phyloP scores from a whole-genome alignment of 1,140 invertebrate genomes.

The Myzus persicae region DNA sequence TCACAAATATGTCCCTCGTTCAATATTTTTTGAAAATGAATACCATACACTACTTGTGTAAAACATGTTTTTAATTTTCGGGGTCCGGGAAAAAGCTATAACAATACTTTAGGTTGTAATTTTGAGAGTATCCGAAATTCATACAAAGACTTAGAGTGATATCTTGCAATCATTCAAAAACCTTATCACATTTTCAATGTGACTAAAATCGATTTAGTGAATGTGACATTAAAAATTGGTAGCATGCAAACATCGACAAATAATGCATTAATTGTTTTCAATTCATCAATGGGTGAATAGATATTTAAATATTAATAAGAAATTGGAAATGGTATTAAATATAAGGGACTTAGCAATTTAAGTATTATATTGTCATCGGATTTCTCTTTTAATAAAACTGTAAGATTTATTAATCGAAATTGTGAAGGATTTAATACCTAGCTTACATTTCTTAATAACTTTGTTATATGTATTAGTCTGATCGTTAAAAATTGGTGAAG shows the following conservation, averaged over 20 bases:
- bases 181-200: not conserved
- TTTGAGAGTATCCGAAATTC: not conserved
- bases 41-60: not conserved
- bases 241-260: not conserved
- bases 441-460: no score
- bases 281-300: not conserved
- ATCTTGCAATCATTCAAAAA: not conserved
- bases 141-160: not conserved
- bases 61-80: not conserved
- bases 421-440: no score
- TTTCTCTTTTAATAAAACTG: not conserved
- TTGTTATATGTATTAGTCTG: no score
- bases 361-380: not conserved
- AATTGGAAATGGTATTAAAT: not conserved
- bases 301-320: not conserved
- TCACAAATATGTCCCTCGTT: not conserved
- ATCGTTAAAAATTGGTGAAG: no score
- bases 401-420: no score
- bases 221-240: not conserved
- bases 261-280: not conserved
- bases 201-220: not conserved
- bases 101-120: not conserved
- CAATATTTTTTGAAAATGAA: not conserved
- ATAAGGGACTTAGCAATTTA: not conserved
- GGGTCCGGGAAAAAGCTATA: not conserved